Evolutionary conservation across 2,888 invertebrate species (phyloP).

Genomic region (Vannuccia rotundouncinata): DNA sequence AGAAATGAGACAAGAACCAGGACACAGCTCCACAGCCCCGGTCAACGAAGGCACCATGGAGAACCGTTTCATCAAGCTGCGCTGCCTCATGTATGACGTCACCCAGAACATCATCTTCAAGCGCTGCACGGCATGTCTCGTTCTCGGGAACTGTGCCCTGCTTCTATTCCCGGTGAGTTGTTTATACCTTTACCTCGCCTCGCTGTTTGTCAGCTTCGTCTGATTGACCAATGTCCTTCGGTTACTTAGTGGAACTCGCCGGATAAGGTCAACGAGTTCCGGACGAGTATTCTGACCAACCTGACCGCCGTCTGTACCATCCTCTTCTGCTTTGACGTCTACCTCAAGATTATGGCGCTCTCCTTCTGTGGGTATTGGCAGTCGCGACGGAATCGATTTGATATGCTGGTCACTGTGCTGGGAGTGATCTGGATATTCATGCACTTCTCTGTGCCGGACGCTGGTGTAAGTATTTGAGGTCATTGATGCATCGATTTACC

Average conservation of each 20-base stretch:
- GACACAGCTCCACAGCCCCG: neutral
- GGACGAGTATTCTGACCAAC: neutral
- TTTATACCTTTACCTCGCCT: neutral
- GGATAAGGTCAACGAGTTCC: neutral
- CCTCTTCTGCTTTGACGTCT: conserved; percentile 60
- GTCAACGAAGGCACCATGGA: conserved; percentile 33
- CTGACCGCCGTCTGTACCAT: conserved; percentile 33
- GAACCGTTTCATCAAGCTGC: conserved; percentile 31
- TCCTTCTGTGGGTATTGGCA: conserved; percentile 97
- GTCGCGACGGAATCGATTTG: conserved; percentile 89
- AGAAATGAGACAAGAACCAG: conserved; percentile 33
- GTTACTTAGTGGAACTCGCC: conserved; percentile 15
- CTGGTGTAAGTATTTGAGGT: neutral
- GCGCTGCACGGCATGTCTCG: conserved; percentile 82
- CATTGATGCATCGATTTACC: too few species aligned
- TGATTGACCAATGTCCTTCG: too few species aligned
- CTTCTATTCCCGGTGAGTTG: conserved; percentile 77
- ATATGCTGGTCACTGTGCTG: conserved; percentile 87
- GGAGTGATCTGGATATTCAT: conserved; percentile 94
- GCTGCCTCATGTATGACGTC: conserved; percentile 84
- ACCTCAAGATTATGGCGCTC: conserved; percentile 96
- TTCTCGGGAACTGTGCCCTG: conserved; percentile 82
- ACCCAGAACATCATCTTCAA: conserved; percentile 94
- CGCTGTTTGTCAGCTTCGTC: too few species aligned
- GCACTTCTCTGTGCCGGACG: conserved; percentile 67